Conservation (phyloP, 2,113 vertebrate species). For the Colius striatus region DNA sequence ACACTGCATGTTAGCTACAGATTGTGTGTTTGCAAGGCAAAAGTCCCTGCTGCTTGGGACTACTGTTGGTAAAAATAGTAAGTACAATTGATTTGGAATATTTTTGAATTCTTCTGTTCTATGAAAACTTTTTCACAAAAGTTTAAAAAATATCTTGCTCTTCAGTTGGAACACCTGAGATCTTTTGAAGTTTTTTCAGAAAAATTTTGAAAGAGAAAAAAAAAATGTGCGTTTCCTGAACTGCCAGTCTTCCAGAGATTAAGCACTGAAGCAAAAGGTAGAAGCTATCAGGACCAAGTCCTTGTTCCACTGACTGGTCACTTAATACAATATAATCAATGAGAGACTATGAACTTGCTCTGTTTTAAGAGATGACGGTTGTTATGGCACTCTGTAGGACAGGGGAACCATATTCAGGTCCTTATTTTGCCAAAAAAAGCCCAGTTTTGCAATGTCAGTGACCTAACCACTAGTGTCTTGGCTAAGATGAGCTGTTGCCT, state of each 20-base stretch:
- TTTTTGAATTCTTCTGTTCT: background rate
- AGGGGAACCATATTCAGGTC: background rate
- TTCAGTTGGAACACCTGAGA: background rate
- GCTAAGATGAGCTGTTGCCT: constrained; percentile 13
- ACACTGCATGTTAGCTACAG: background rate
- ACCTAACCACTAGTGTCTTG: background rate
- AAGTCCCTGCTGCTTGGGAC: background rate
- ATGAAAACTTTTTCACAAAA: background rate
- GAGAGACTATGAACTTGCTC: background rate
- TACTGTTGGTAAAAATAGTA: background rate
- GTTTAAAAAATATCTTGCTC: background rate
- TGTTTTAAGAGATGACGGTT: background rate
- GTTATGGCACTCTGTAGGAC: background rate
- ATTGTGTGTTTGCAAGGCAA: background rate
- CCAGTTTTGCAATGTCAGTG: background rate
- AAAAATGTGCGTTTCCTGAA: fast-evolving
- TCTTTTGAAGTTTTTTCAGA: background rate
- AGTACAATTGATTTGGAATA: background rate
- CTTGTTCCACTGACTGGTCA: background rate
- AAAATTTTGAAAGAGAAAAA: background rate
- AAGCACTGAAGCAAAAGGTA: background rate
- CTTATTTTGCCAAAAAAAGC: background rate
- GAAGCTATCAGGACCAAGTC: background rate
- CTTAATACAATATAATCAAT: background rate
- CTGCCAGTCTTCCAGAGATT: background rate